Evolutionary conservation across 2,113 vertebrate species (phyloP), one percentile per base, ranked within the genome.

Genomic region (Hirundichthys speculiger): DNA sequence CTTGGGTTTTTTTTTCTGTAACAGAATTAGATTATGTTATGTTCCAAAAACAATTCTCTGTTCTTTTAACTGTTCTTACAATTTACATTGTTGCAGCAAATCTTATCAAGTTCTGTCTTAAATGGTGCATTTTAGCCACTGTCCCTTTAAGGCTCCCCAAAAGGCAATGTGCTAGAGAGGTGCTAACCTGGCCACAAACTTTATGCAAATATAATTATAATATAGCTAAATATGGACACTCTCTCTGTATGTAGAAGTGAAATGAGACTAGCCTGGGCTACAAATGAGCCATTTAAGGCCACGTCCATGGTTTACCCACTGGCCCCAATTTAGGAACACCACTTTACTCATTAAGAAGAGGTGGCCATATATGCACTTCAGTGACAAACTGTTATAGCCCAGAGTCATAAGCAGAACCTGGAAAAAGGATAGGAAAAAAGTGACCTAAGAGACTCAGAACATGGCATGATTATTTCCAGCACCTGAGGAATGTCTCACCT

Each of bases 401-500:
- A n/a, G 45, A 62, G 67, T 83, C 64, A 70, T 24, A 70, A 59
- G 49, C 46, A 30, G 14, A 64, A 69, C 53, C 15, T 18, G 15
- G 10, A 64, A 58, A 69, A 54, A 19, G 43, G 39, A 68, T 49
- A 30, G 20, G 41, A 22, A 64, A 75, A 72, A 67, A 54, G 61
- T 70, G 69, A 79, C 67, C 71, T 51, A 30, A 64, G 69, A 74
- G 63, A 64, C 60, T 57, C 7, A 14, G 67, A 72, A 48, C 60
- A 64, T 42, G 25, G 46, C 46, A 63, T 71, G 59, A 79, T 80
- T 83, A 85, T 69, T 76, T 83, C 65, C 71, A 65, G 55, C 68
- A 81, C 85, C 84, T 63, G 66, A 79, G 69, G 66, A 77, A 71
- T 15, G 19, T 56, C 62, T 82, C 51, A 65, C 72, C 71, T 70